Evolutionary conservation across 2,888 invertebrate species (phyloP), one percentile per base, ranked within the genome.

Genomic region (Metopia argyrocephala): DNA sequence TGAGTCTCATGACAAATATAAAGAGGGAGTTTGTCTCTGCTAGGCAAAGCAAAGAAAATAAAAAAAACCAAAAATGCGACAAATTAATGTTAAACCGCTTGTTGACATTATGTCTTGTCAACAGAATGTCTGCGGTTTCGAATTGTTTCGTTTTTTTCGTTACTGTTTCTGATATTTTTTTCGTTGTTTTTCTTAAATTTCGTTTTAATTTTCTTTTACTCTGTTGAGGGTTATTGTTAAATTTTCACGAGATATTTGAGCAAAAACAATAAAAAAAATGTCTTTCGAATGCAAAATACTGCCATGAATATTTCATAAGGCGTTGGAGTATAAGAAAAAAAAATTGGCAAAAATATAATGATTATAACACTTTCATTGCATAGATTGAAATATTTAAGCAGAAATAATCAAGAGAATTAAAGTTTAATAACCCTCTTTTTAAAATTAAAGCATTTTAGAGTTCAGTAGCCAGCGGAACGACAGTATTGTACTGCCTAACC

Each of bases 81-180:
- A 83, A 82, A 83, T 83, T 80, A 82, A 82, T 83, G 83, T 82
- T 78, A 78, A 83, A 79, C 83, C 83, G 83, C 79, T 78, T 82
- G 83, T 83, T 82, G 83, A 83, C 83, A 82, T 83, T 83, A 80
- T 80, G 76, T 80, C 78, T 70, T 80, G 78, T 74, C 78, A 83
- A 82, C 82, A 69, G 64, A 82, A 69, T 75, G 83, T 82, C 80
- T 83, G 83, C 83, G 82, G 80, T 71, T 76, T 70, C 69, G 45
- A 54, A 9, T 80, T 79, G 31, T 76, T 71, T 78, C 76, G 31
- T 52, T 38, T 69, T 74, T 76, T 73, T 66, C 12, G 56, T 21
- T 59, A 38, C n/a, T 23, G n/a, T 15, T 5, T 64, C 28, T 69
- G 71, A 59, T 45, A 74, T 28, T 57, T 50, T 56, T 57, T 27